Evolutionary conservation across 2,888 invertebrate species (phyloP).

Genomic region (Mimachlamys varia): DNA sequence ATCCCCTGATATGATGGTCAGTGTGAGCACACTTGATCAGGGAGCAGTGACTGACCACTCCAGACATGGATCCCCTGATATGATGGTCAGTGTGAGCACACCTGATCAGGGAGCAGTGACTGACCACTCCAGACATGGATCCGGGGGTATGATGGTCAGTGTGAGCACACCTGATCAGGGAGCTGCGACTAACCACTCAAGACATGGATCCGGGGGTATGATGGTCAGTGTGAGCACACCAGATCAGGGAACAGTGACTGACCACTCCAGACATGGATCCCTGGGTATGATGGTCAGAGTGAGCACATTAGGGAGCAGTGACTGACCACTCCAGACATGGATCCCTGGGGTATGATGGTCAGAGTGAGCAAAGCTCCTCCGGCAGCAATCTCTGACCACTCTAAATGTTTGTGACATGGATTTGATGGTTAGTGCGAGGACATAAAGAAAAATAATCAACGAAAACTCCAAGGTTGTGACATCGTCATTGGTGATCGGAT

Average conservation of each 20-base stretch:
- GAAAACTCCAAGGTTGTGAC: no score
- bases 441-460: no score
- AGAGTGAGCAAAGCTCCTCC: neutral
- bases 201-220: constrained; percentile 60
- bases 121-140: constrained; percentile 57
- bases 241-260: neutral
- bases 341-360: constrained; percentile 55
- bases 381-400: neutral
- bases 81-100: no score
- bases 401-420: neutral
- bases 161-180: neutral
- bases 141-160: constrained; percentile 51
- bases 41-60: neutral
- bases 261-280: constrained; percentile 55
- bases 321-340: constrained; percentile 49
- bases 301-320: neutral
- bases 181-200: neutral
- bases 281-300: no score
- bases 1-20: no score
- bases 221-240: neutral
- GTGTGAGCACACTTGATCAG: neutral
- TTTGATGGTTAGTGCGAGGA: neutral
- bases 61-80: constrained; percentile 60
- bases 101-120: neutral
- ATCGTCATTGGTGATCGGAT: no score